phyloP scores from a whole-genome alignment of 2,888 invertebrate species.

The Eupithecia subumbrata region DNA sequence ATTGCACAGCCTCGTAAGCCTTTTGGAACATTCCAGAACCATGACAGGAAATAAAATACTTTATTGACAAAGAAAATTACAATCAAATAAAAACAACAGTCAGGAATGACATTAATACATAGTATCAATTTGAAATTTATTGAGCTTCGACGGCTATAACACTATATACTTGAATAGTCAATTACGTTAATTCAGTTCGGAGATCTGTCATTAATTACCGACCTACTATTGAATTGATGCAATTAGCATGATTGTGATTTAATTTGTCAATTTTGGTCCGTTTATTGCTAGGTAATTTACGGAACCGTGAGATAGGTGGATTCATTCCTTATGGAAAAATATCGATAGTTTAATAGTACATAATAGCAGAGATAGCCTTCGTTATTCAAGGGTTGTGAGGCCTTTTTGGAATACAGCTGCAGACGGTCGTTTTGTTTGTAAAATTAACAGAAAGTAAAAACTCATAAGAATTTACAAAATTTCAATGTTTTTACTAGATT shows the following conservation, averaged over 20 bases:
- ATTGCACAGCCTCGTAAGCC: not conserved
- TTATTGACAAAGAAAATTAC: no score
- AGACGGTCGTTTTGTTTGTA: not conserved
- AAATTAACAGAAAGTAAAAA: not conserved
- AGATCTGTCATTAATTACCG: conserved; percentile 7
- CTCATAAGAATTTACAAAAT: no score
- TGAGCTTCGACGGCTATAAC: not conserved
- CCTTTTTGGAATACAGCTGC: not conserved
- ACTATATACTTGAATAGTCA: conserved; percentile 23
- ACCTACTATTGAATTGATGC: conserved; percentile 9
- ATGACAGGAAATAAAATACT: not conserved
- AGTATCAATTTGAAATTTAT: not conserved
- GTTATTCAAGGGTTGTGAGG: no score
- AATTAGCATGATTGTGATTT: conserved; percentile 16
- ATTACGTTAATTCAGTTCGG: conserved; percentile 20
- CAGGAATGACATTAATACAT: not conserved
- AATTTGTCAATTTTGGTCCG: conserved; percentile 7
- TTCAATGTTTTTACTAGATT: no score
- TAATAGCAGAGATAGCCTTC: no score
- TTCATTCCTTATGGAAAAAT: not conserved
- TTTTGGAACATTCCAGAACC: not conserved
- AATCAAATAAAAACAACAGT: no score
- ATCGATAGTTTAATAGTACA: no score
- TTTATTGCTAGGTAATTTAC: not conserved
- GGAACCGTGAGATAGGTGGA: not conserved